Conservation (phyloP, 1,140 invertebrate genomes). For the Nephotettix cincticeps region DNA sequence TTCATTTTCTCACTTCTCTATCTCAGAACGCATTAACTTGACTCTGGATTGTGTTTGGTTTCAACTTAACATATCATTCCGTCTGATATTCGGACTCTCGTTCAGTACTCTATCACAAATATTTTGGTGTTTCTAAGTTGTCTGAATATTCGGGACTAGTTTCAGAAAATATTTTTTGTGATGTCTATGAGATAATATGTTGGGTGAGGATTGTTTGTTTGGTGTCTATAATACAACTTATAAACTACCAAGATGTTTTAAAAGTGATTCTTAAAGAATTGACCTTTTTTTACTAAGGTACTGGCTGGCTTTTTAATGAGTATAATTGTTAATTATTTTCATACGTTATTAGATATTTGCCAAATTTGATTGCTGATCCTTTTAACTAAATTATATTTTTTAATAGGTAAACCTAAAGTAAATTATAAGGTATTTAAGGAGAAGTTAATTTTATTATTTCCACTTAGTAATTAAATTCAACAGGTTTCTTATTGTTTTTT, state of each 20-base stretch:
- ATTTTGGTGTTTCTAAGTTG: slow-evolving; percentile 22
- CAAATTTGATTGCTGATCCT: too few species aligned
- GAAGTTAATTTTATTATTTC: too few species aligned
- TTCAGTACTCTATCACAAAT: background rate
- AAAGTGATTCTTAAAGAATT: slow-evolving; percentile 13
- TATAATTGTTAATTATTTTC: too few species aligned
- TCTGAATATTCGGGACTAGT: background rate
- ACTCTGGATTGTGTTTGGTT: background rate
- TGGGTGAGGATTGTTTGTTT: background rate
- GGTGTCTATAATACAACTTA: background rate
- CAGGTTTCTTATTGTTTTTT: too few species aligned
- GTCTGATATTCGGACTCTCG: background rate
- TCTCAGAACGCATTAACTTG: background rate
- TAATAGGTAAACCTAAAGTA: too few species aligned
- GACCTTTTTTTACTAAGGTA: background rate
- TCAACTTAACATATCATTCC: slow-evolving; percentile 9
- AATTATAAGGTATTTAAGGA: too few species aligned
- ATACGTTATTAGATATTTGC: too few species aligned
- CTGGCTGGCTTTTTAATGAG: background rate
- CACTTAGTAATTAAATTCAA: too few species aligned
- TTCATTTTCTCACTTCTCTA: background rate
- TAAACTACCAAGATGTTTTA: slow-evolving; percentile 9
- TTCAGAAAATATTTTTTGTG: too few species aligned
- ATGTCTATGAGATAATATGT: too few species aligned
- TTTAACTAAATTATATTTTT: too few species aligned